These are phyloP conservation scores for Chamaetylas fuelleborni DNA, from an alignment of 2,113 vertebrate genomes.

Conservation along the genomic window DNA sequence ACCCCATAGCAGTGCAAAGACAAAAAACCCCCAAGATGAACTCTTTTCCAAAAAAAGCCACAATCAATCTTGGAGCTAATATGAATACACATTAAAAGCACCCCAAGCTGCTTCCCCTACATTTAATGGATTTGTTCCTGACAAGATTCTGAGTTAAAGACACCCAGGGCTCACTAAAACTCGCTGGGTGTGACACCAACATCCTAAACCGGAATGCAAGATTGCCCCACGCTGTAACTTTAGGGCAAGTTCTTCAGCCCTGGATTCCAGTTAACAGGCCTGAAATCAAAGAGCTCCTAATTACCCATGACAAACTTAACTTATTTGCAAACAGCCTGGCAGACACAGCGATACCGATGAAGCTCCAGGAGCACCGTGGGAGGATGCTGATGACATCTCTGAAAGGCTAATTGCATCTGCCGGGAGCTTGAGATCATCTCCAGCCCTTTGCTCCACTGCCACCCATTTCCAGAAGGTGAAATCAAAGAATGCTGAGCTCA, in stretches of 20 bases:
- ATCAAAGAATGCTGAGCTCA: background rate
- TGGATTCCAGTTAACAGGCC: background rate
- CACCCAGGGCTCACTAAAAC: background rate
- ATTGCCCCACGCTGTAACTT: background rate
- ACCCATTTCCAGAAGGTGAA: background rate
- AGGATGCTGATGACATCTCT: conserved; percentile 7
- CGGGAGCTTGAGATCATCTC: background rate
- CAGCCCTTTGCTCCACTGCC: background rate
- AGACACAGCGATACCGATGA: background rate
- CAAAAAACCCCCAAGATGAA: background rate
- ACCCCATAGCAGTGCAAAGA: background rate
- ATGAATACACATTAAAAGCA: background rate
- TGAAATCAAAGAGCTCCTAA: conserved; percentile 8
- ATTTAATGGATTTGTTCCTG: background rate
- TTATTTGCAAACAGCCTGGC: background rate
- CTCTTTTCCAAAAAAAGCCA: background rate
- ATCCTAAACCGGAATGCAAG: background rate
- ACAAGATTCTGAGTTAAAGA: background rate
- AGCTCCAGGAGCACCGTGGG: background rate
- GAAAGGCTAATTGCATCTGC: conserved; percentile 1
- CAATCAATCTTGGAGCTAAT: background rate
- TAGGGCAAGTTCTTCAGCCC: background rate
- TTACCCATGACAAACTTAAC: background rate
- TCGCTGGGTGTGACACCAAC: background rate
- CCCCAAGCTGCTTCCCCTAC: background rate